Evolutionary conservation across 2,888 invertebrate genomes (phyloP).

Genomic region (Ditylenchus weischeri): DNA sequence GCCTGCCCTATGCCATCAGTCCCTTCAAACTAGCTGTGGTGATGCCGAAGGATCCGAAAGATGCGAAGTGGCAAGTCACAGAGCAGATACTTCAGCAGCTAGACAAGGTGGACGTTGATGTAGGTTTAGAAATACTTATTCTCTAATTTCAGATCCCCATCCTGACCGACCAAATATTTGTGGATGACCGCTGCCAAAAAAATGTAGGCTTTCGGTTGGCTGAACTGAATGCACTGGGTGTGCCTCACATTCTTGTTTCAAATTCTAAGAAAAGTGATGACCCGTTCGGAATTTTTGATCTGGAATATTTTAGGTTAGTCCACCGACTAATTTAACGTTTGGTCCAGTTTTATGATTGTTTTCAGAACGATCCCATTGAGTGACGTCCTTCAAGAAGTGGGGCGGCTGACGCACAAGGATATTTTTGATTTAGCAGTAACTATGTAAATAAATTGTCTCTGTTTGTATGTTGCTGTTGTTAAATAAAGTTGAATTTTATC

Average conservation of each 20-base stretch:
- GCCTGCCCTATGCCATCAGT: slow-evolving; percentile 45
- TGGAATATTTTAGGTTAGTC: slow-evolving; percentile 31
- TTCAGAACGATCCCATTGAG: not conserved
- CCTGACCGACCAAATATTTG: slow-evolving; percentile 24
- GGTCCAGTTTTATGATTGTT: not conserved
- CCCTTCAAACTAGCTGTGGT: slow-evolving; percentile 52
- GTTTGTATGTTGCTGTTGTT: no score
- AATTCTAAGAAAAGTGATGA: slow-evolving; percentile 20
- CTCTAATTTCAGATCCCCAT: slow-evolving; percentile 16
- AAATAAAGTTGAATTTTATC: no score
- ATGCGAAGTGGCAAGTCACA: not conserved
- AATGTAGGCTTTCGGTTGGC: slow-evolving; percentile 78
- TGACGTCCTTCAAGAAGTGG: not conserved
- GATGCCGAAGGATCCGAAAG: slow-evolving; percentile 30
- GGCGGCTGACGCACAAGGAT: not conserved
- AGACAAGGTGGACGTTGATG: not conserved
- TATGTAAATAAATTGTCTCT: not conserved
- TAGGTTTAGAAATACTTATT: not conserved
- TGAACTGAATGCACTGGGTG: slow-evolving; percentile 72
- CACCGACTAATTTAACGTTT: not conserved
- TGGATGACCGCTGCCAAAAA: slow-evolving; percentile 70
- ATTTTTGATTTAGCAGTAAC: not conserved
- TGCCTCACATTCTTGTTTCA: slow-evolving; percentile 73
- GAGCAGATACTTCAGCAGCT: slow-evolving; percentile 1
- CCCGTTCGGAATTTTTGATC: slow-evolving; percentile 11